Percentiles rank a stretch among this genome's conserved stretches.
Conservation (phyloP, 2,797 vertebrate genomes). For the Zalophus californianus region DNA sequence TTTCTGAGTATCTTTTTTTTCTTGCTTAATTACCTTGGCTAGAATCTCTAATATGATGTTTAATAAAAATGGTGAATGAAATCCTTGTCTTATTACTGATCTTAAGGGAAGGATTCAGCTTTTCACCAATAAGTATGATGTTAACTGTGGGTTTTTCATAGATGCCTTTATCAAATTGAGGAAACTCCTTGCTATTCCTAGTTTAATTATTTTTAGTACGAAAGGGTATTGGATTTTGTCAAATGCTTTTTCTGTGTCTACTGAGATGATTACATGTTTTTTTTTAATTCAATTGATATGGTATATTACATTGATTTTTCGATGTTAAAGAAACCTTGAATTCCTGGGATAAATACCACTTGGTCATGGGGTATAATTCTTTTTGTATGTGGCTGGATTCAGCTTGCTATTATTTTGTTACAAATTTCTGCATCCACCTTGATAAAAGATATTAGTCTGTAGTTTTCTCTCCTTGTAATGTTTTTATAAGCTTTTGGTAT, state of each 20-base stretch:
- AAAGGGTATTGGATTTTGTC: background rate
- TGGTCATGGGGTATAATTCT: background rate
- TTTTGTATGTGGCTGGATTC: background rate
- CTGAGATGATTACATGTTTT: background rate
- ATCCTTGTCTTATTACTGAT: background rate
- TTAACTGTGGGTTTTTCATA: background rate
- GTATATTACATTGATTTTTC: background rate
- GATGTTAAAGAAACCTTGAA: background rate
- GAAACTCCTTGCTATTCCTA: background rate
- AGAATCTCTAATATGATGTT: background rate
- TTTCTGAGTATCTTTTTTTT: background rate
- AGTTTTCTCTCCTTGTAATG: background rate
- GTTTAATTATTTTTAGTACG: background rate
- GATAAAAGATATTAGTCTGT: background rate
- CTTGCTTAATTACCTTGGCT: background rate
- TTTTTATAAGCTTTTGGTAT: background rate
- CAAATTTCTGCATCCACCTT: background rate
- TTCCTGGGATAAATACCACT: background rate
- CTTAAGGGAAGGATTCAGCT: background rate
- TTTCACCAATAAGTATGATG: background rate
- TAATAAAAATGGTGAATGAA: background rate
- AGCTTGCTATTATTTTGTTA: background rate
- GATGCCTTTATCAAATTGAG: background rate
- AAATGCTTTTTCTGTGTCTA: background rate
- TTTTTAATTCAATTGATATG: background rate